These are phyloP conservation scores for Etheostoma nigrum DNA, from an alignment of 2,797 vertebrate species.

Conservation along the genomic window DNA sequence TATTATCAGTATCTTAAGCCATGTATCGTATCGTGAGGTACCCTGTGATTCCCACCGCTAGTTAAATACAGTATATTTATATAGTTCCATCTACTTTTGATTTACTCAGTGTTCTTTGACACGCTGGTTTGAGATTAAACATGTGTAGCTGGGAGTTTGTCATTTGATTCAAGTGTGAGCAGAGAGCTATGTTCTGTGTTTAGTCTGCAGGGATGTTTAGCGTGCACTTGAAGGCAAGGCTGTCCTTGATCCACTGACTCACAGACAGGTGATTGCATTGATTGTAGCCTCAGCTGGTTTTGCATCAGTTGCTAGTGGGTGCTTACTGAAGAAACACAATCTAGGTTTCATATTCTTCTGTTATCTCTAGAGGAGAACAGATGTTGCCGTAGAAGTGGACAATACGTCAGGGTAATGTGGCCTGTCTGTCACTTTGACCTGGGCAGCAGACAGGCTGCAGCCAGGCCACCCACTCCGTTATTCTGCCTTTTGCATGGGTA, in stretches of 20 bases:
- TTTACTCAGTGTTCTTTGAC: neutral
- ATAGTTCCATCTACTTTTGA: neutral
- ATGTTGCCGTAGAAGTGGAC: slow-evolving; percentile 65
- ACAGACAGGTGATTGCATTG: neutral
- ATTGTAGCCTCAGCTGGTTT: slow-evolving; percentile 45
- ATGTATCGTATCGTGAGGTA: no score
- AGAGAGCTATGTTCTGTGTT: slow-evolving; percentile 11
- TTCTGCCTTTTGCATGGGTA: slow-evolving; percentile 18
- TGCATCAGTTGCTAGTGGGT: slow-evolving; percentile 23
- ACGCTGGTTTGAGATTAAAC: slow-evolving; percentile 11
- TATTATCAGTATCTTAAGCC: no score
- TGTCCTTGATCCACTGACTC: slow-evolving; percentile 22
- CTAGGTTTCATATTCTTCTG: slow-evolving; percentile 33
- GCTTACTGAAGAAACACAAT: slow-evolving; percentile 42
- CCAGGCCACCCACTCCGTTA: slow-evolving; percentile 68
- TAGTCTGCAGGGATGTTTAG: slow-evolving; percentile 22
- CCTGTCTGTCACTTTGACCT: slow-evolving; percentile 46
- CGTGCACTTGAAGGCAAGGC: slow-evolving; percentile 13
- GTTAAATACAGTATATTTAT: neutral
- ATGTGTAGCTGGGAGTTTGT: neutral
- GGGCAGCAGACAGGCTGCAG: slow-evolving; percentile 17
- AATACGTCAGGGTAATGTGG: slow-evolving; percentile 63
- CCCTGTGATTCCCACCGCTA: neutral
- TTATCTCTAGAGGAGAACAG: slow-evolving; percentile 55
- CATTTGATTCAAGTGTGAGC: neutral